A percentile compares a stretch with the other conserved stretches of the same genome.
phyloP scores from a whole-genome alignment of 2,113 vertebrate genomes.

The Xyrauchen texanus region DNA sequence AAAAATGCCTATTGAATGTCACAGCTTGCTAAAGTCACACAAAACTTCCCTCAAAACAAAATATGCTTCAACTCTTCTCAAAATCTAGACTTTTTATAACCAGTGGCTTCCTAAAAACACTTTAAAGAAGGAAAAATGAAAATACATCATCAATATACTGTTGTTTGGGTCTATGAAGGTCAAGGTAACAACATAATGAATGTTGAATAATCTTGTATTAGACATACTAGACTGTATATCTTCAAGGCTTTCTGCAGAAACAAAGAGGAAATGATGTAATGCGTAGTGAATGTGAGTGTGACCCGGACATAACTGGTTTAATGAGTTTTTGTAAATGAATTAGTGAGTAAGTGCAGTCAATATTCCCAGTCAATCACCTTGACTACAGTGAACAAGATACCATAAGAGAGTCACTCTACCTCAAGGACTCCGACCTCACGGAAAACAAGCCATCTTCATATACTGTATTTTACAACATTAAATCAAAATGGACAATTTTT shows the following conservation, averaged over 20 bases:
- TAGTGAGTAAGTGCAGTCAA: constrained; percentile 45
- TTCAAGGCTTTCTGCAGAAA: not conserved
- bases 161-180: too few species aligned
- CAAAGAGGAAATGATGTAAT: constrained; percentile 6
- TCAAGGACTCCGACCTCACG: not conserved
- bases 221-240: not conserved
- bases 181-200: not conserved
- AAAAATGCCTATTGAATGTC: too few species aligned
- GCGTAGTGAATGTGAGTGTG: constrained; percentile 5
- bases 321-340: constrained; percentile 36
- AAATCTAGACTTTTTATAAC: too few species aligned
- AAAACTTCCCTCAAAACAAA: too few species aligned
- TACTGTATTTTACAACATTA: constrained; percentile 7
- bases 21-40: too few species aligned
- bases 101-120: too few species aligned
- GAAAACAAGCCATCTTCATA: not conserved
- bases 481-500: not conserved
- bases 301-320: constrained; percentile 25
- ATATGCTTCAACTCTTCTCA: too few species aligned
- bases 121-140: too few species aligned
- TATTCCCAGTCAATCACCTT: constrained; percentile 16
- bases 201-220: not conserved
- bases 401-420: not conserved
- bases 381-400: constrained; percentile 29
- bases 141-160: too few species aligned